Percentiles rank a stretch among this genome's conserved stretches.
These are phyloP conservation scores for Tautogolabrus adspersus DNA, from an alignment of 2,113 vertebrate genomes.

Conservation along the genomic window DNA sequence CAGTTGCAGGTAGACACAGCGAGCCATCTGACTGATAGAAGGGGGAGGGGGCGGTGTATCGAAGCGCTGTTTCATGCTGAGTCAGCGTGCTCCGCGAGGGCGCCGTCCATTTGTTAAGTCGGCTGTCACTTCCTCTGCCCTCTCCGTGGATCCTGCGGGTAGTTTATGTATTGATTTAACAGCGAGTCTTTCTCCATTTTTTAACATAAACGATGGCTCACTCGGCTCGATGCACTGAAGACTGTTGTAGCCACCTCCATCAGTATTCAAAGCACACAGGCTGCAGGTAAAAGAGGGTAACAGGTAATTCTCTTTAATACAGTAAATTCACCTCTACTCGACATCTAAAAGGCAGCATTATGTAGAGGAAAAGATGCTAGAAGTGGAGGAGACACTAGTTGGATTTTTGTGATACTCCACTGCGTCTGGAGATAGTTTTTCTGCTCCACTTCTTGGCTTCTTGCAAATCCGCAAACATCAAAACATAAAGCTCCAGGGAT, in stretches of 20 bases:
- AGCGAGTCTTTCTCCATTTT: conserved; percentile 72
- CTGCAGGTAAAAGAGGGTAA: conserved; percentile 23
- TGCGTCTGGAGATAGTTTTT: conserved; percentile 31
- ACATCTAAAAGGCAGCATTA: conserved; percentile 7
- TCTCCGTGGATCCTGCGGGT: conserved; percentile 73
- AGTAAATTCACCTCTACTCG: conserved; percentile 17
- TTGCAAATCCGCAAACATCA: conserved; percentile 55
- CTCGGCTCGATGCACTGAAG: conserved; percentile 54
- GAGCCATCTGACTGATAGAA: conserved; percentile 56
- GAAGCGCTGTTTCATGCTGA: conserved; percentile 64
- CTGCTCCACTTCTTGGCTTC: conserved; percentile 50
- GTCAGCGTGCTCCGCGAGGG: conserved; percentile 71
- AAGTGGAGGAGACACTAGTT: conserved; percentile 5
- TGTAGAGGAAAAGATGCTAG: not conserved
- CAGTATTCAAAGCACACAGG: conserved; percentile 47
- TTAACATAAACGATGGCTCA: conserved; percentile 81
- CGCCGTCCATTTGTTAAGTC: conserved; percentile 79
- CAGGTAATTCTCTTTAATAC: conserved; percentile 9
- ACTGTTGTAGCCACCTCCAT: conserved; percentile 35
- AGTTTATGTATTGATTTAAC: conserved; percentile 85
- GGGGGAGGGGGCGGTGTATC: conserved; percentile 5
- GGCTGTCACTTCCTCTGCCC: conserved; percentile 77
- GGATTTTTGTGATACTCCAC: conserved; percentile 31
- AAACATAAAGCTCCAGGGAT: conserved; percentile 66
- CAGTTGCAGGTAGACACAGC: conserved; percentile 63